phyloP scores from a whole-genome alignment of 1,140 invertebrate species.

The Pissodes strobi region DNA sequence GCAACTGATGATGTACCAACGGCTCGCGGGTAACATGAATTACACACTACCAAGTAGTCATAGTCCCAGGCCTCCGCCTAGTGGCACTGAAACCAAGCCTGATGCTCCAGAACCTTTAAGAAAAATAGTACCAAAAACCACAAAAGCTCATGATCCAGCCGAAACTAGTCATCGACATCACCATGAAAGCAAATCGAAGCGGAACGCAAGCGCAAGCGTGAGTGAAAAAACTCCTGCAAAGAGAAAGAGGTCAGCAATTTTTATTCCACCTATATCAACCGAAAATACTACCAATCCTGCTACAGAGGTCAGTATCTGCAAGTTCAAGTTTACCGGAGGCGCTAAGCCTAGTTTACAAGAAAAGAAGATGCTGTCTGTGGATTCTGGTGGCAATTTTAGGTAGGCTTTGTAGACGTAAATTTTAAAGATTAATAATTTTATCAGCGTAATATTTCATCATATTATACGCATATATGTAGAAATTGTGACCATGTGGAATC shows the following conservation, averaged over 20 bases:
- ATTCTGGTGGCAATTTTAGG: slow-evolving; percentile 81
- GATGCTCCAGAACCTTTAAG: slow-evolving; percentile 33
- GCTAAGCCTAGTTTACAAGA: slow-evolving; percentile 84
- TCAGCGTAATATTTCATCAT: no score
- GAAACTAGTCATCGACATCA: slow-evolving; percentile 21
- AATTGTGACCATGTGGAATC: no score
- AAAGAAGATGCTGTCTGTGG: slow-evolving; percentile 87
- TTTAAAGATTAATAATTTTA: no score
- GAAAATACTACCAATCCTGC: slow-evolving; percentile 74
- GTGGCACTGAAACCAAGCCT: neutral
- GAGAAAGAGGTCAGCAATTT: slow-evolving; percentile 77
- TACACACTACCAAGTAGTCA: slow-evolving; percentile 43
- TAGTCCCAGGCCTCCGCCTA: slow-evolving; percentile 37
- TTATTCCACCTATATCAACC: slow-evolving; percentile 76
- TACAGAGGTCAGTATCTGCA: slow-evolving; percentile 86
- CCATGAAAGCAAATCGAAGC: slow-evolving; percentile 56
- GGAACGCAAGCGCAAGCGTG: slow-evolving; percentile 55
- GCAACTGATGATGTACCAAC: slow-evolving; percentile 74
- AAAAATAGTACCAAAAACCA: slow-evolving; percentile 48
- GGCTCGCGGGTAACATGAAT: slow-evolving; percentile 63
- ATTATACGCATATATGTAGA: no score
- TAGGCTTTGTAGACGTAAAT: slow-evolving; percentile 55
- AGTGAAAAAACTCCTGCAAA: slow-evolving; percentile 63
- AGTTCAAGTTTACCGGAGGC: slow-evolving; percentile 90
- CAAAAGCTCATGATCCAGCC: slow-evolving; percentile 43